Base-by-base conservation (phyloP, 2,797 vertebrate genomes). In the Parauchenoglanis ngamensis region DNA sequence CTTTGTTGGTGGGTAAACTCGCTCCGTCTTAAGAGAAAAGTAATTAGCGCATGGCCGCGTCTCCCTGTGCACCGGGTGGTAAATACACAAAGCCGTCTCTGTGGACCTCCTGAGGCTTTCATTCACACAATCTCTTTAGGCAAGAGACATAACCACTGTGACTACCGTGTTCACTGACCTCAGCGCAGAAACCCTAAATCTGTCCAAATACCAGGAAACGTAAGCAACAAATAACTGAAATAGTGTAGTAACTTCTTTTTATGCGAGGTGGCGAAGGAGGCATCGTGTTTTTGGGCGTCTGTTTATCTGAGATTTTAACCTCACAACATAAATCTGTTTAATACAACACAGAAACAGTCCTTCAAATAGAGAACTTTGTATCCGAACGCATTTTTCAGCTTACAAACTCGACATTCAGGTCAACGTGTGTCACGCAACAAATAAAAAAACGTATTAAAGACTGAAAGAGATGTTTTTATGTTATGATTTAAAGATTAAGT, bases 1-100 rank as follows among this genome's bases (percentile, higher is more conserved):
- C 92, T 90, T 92, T 93, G 91, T 93, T 90, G 92, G 90, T 91
- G 84, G 89, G 89, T 90, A 82, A 87, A 87, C 90, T 67, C 67
- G 84, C 89, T 83, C 85, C 80, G 89, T 92, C 89, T 90, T 79
- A 54, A 88, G 75, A 88, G 86, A 86, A 89, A 92, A 83, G 87
- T 89, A 91, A 91, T 92, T 92, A 92, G 87, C 4, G 49, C 15
- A 46, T 31, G n/a, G 85, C 86, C 86, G 54, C 87, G 92, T 86
- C 86, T 86, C 88, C 90, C 88, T 89, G 91, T 92, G 92, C 81
- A 89, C 89, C 85, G 83, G 78, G 52, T 72, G 28, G 68, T 61
- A 86, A 91, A 89, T 83, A 88, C 73, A 67, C 85, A 78, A 31
- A 83, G 81, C 77, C 88, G 85, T 19, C 87, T 85, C 57, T 57